A percentile compares a stretch with the other conserved stretches of the same genome.
Evolutionary conservation across 2,113 vertebrate genomes (phyloP).

Genomic region (Myxocyprinus asiaticus): DNA sequence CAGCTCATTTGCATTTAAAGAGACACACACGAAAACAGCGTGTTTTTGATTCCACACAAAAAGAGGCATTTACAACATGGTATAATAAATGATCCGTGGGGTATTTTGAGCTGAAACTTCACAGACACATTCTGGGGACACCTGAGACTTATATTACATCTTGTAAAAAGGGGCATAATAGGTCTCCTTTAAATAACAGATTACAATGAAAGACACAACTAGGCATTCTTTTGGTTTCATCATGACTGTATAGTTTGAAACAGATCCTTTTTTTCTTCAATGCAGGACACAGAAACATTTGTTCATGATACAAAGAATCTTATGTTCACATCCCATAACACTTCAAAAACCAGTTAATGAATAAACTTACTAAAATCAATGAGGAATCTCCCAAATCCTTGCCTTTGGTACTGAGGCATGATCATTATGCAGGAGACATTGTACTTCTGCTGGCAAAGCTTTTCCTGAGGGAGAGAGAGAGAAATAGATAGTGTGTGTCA

Average conservation of each 20-base stretch:
- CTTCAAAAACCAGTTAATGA: constrained; percentile 62
- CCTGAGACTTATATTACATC: too few species aligned
- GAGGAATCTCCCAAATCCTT: constrained; percentile 99
- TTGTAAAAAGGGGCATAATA: too few species aligned
- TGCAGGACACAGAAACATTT: background rate
- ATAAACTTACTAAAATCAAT: constrained; percentile 99
- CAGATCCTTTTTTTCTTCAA: background rate
- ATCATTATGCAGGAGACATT: constrained; percentile 99
- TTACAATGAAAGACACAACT: background rate
- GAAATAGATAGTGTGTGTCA: constrained; percentile 82
- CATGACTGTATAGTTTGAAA: background rate
- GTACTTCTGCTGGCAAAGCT: constrained; percentile 99
- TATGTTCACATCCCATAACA: background rate
- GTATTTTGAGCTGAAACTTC: too few species aligned
- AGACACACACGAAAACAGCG: too few species aligned
- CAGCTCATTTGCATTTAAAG: too few species aligned
- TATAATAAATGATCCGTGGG: too few species aligned
- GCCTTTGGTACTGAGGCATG: constrained; percentile 99
- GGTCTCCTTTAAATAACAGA: background rate
- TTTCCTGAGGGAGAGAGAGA: constrained; percentile 97
- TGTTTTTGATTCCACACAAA: too few species aligned
- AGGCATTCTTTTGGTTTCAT: background rate
- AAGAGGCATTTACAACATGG: too few species aligned
- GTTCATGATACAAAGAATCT: background rate
- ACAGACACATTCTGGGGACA: too few species aligned